Conservation (phyloP, 2,113 vertebrate genomes). For the Chascanopsetta lugubris region DNA sequence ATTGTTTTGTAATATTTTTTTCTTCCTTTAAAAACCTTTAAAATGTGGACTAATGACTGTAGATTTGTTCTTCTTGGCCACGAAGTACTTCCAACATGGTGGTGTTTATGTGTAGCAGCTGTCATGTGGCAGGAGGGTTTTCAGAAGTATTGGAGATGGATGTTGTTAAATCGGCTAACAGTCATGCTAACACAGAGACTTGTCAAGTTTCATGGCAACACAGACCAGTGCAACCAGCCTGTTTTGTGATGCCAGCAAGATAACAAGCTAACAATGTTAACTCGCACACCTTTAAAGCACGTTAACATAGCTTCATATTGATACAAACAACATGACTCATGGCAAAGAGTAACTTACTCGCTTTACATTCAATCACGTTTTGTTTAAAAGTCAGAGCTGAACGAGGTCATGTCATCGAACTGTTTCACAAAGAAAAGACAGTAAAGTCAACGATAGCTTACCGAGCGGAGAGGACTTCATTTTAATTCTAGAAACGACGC, state of each 20-base stretch:
- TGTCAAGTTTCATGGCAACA: background rate
- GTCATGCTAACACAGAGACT: background rate
- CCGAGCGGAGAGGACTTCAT: conserved; percentile 45
- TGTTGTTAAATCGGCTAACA: background rate
- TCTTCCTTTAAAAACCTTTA: too few species aligned
- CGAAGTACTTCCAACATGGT: background rate
- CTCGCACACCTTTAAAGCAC: background rate
- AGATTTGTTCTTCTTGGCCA: background rate
- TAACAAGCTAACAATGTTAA: background rate
- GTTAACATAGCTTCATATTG: background rate
- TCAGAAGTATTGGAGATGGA: background rate
- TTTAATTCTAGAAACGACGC: background rate
- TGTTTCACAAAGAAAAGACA: background rate
- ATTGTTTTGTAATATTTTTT: too few species aligned
- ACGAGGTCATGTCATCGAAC: background rate
- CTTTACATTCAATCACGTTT: conserved; percentile 2
- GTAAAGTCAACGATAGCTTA: conserved; percentile 34
- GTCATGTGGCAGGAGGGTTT: conserved; percentile 4
- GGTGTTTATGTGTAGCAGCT: background rate
- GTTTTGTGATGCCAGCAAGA: conserved; percentile 25
- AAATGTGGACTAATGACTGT: too few species aligned
- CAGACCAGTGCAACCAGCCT: conserved; percentile 21
- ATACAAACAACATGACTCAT: background rate
- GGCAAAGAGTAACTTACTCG: background rate
- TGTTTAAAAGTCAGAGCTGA: conserved; percentile 21